phyloP scores from a whole-genome alignment of 2,797 vertebrate genomes.

The Phataginus tetradactyla region DNA sequence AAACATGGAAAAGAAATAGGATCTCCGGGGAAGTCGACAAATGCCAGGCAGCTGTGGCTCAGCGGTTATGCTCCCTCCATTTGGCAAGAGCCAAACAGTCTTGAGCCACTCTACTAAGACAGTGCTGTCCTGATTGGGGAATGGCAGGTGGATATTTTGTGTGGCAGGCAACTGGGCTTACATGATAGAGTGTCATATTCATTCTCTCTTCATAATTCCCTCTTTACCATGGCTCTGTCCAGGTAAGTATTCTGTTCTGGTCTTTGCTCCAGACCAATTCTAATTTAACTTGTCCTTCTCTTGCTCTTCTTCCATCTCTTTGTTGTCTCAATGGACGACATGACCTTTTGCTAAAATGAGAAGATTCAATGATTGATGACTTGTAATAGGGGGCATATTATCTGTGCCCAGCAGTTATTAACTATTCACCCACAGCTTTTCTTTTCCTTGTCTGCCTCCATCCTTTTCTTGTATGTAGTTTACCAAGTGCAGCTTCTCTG shows the following conservation, averaged over 20 bases:
- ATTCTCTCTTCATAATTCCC: neutral
- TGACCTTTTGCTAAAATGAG: conserved; percentile 45
- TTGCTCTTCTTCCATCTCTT: neutral
- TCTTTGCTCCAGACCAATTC: neutral
- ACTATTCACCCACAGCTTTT: neutral
- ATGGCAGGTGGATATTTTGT: neutral
- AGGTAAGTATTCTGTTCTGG: neutral
- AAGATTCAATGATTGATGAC: neutral
- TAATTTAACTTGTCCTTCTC: neutral
- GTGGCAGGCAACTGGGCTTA: neutral
- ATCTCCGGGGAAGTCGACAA: neutral
- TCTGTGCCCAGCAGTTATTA: neutral
- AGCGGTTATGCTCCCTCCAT: neutral
- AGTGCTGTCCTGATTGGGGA: neutral
- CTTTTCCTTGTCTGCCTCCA: neutral
- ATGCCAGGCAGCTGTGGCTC: neutral
- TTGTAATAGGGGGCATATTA: neutral
- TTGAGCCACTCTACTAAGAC: neutral
- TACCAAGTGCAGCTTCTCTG: neutral
- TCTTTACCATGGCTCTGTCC: neutral
- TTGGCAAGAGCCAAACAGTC: neutral
- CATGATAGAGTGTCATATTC: neutral
- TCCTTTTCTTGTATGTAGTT: neutral
- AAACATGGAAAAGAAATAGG: neutral
- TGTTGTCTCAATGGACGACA: conserved; percentile 34